phyloP scores from a whole-genome alignment of 2,113 vertebrate genomes.

The Nyctibius bracteatus region DNA sequence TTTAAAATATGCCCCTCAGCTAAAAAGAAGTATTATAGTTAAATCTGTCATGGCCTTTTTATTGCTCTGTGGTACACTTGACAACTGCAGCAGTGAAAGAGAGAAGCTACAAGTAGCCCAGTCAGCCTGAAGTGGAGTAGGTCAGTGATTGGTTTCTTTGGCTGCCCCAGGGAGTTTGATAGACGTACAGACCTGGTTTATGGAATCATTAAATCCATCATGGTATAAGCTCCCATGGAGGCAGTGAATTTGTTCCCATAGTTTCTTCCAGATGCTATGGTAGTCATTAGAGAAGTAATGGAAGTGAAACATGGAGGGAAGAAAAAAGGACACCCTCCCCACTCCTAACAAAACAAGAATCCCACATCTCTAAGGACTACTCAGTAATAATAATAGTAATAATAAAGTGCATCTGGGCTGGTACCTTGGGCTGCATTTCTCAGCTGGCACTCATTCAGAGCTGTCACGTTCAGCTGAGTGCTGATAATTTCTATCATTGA shows the following conservation, averaged over 20 bases:
- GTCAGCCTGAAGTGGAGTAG: not conserved
- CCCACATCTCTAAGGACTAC: slow-evolving; percentile 65
- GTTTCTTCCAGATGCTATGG: not conserved
- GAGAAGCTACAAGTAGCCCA: slow-evolving; percentile 1
- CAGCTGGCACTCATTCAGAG: slow-evolving; percentile 71
- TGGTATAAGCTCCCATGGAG: not conserved
- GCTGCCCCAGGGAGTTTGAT: not conserved
- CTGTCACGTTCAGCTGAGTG: slow-evolving; percentile 61
- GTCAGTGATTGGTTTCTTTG: not conserved
- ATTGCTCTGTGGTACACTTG: slow-evolving; percentile 49
- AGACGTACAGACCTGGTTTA: not conserved
- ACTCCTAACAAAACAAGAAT: not conserved
- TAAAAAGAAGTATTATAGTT: slow-evolving; percentile 52
- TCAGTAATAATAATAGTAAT: slow-evolving; percentile 68
- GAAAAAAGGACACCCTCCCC: not conserved
- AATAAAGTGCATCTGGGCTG: slow-evolving; percentile 68
- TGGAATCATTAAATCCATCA: not conserved
- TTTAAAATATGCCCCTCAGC: slow-evolving; percentile 58
- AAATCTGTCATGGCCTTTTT: slow-evolving; percentile 60
- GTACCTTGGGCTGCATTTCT: slow-evolving; percentile 55
- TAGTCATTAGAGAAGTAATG: not conserved
- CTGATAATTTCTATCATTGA: slow-evolving; percentile 65
- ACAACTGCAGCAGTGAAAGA: slow-evolving; percentile 27
- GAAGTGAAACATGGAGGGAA: not conserved
- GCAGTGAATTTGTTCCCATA: not conserved